phyloP scores from a whole-genome alignment of 1,140 invertebrate species.

The Reticulitermes speratus region DNA sequence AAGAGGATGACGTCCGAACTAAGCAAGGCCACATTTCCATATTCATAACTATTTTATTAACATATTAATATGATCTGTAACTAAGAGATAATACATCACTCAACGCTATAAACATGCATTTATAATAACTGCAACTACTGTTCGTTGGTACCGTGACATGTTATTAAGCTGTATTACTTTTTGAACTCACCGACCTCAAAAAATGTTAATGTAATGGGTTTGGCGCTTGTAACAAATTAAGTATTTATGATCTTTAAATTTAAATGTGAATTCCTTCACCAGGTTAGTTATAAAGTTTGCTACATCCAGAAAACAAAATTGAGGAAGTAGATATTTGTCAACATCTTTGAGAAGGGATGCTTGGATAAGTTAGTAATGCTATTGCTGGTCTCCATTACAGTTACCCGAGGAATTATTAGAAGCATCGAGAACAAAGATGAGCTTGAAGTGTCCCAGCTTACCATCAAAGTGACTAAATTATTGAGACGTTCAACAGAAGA shows the following conservation, averaged over 20 bases:
- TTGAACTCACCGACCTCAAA: background rate
- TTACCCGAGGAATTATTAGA: slow-evolving; percentile 66
- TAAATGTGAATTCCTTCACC: background rate
- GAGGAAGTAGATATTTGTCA: background rate
- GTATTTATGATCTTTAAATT: too few species aligned
- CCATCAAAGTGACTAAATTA: slow-evolving; percentile 65
- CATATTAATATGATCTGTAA: slow-evolving; percentile 9
- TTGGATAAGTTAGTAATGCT: background rate
- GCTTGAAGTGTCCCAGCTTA: slow-evolving; percentile 64
- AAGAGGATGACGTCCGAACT: background rate
- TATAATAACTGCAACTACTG: background rate
- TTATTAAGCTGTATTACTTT: background rate
- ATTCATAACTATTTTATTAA: slow-evolving; percentile 7
- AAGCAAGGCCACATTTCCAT: background rate
- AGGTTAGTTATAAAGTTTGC: background rate
- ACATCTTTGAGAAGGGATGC: background rate
- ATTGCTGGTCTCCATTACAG: slow-evolving; percentile 45
- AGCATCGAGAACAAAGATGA: slow-evolving; percentile 61
- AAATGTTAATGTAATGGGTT: background rate
- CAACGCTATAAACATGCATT: background rate
- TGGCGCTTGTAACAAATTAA: too few species aligned
- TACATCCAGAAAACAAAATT: background rate
- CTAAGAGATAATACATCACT: background rate
- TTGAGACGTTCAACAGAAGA: slow-evolving; percentile 51
- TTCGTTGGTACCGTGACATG: background rate